Evolutionary conservation across 2,888 invertebrate genomes (phyloP), one percentile per base, ranked within the genome.

Genomic region (Drosophila hamatofila): DNA sequence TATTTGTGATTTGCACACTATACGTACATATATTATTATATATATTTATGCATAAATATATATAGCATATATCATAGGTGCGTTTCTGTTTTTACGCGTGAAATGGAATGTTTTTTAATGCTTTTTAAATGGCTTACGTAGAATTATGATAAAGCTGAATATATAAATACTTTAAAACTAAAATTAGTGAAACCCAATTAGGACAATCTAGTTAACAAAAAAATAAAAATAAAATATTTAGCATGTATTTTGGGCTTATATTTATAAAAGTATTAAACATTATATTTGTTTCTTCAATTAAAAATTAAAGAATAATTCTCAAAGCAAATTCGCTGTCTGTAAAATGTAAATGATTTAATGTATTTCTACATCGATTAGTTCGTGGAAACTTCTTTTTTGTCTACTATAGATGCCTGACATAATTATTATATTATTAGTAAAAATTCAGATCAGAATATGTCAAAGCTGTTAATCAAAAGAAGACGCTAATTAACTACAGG

Each of bases 1-100:
- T 23, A 11, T 49, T 42, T 56, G 21, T 60, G 69, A 69, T 69
- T 69, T 69, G 41, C 41, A 35, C 12, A 30, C 9, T 21, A 35
- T n/a, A 23, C 3, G 33, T 23, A 48, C 30, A 6, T 11, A 3
- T n/a, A n/a, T n/a, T n/a, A n/a, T n/a, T n/a, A n/a, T n/a, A n/a
- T n/a, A n/a, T n/a, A n/a, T n/a, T n/a, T n/a, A n/a, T n/a, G n/a
- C n/a, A n/a, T 48, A 5, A 2, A 18, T 5, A 60, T 23, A 11
- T 4, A 18, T 16, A 30, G n/a, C 14, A 1, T 21, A 21, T 55
- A 35, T 16, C 21, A 27, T 30, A 14, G 49, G 33, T 16, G 16
- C 2, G 3, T 30, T 12, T 41, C 30, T 23, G 12, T 33, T 21
- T 39, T 12, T 14, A 33, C 35, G 52, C 42, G 41, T 30, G 27